Base-by-base conservation (phyloP, 2,113 vertebrate genomes). In the Abramis brama region DNA sequence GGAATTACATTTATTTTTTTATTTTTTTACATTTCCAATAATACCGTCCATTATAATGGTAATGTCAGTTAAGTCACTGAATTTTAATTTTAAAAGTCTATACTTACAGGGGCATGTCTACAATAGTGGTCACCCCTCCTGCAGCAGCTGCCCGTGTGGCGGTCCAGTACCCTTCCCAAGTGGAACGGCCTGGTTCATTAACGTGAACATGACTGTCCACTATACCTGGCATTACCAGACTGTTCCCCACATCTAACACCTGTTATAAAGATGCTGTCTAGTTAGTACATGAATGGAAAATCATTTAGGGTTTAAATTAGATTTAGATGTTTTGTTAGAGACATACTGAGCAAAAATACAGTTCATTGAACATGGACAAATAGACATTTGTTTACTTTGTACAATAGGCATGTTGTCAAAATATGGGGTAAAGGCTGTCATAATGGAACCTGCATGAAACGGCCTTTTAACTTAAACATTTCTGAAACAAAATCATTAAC, bases 101-200 rank as follows among this genome's bases (percentile, higher is more conserved):
- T 30, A 50, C 92, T 87, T 91, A 96, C 96, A 95, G 91, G 1
- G 96, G 96, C 96, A 97, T 97, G 87, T 96, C 95, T 82, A 96
- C 95, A 5, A 97, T 92, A 0, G 96, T 96, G 0, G 96, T 97
- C 83, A 96, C 94, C 4, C 96, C 96, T 87, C 96, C 96, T 1
- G 96, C 95, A 43, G 96, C 96, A 1, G 96, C 96, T 0, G 96
- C 95, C 76, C 85, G 92, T 8, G 96, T 96, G 74, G 95, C 95
- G 0, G 90, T 95, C 92, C 94, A 92, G 89, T 94, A 96, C 10
- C 96, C 95, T 88, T 97, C 96, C 94, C 94, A 96, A 10, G 90
- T 84, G n/a, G 92, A 92, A 17, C 94, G 94, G 7, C 96, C 96
- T 0, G 96, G 96, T 83, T 97, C 96, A 21, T 96, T 96, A 21